A percentile compares a stretch with the other conserved stretches of the same genome.
Conservation (phyloP, 2,888 invertebrate species). For the Andrena chrysosceles region DNA sequence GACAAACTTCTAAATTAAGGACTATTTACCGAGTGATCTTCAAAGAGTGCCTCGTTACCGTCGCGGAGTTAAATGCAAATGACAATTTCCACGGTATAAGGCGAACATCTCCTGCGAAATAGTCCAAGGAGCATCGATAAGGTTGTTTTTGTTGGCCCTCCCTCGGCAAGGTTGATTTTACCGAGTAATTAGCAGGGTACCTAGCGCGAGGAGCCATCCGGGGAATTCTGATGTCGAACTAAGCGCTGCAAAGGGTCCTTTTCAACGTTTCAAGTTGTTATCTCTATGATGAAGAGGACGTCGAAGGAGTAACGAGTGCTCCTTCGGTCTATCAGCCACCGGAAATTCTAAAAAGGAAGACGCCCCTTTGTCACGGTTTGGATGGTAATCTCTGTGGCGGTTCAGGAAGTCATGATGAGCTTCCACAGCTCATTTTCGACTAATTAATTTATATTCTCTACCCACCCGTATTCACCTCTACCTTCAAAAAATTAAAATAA, state of each 20-base stretch:
- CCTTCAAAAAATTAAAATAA: too few relatives aligned
- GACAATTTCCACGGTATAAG: background rate
- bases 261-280: constrained; percentile 33
- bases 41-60: background rate
- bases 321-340: constrained; percentile 2
- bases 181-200: constrained; percentile 30
- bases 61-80: background rate
- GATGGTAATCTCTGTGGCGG: constrained; percentile 12
- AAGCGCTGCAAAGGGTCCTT: constrained; percentile 29
- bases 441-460: background rate
- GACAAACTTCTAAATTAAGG: too few relatives aligned
- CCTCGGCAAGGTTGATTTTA: constrained; percentile 5
- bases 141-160: constrained; percentile 16
- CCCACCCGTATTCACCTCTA: too few relatives aligned
- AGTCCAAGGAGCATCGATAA: constrained; percentile 25
- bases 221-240: constrained; percentile 38
- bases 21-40: too few relatives aligned
- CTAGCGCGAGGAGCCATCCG: constrained; percentile 10
- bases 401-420: background rate
- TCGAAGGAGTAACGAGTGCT: constrained; percentile 44
- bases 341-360: constrained; percentile 7
- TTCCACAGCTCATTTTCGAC: too few relatives aligned
- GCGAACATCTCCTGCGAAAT: constrained; percentile 5
- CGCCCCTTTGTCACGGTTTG: constrained; percentile 22
- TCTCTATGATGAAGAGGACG: constrained; percentile 35